Evolutionary conservation across 2,113 vertebrate genomes (phyloP).

Genomic region (Myotis davidii): DNA sequence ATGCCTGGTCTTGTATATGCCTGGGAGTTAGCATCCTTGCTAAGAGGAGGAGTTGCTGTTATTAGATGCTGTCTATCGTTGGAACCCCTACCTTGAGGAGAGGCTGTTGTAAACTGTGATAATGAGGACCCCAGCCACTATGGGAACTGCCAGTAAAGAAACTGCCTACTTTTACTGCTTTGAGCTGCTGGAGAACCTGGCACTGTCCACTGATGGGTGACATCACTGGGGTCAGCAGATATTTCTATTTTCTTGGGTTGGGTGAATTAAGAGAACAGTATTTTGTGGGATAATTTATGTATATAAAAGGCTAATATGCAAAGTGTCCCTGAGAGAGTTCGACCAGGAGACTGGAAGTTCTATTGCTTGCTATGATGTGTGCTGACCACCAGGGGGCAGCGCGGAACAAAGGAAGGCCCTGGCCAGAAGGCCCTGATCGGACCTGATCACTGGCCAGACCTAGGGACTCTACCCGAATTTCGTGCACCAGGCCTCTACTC

Average conservation of each 20-base stretch:
- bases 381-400: too few relatives aligned
- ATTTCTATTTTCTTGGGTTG: neutral
- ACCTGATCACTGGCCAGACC: too few relatives aligned
- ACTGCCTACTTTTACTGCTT: neutral
- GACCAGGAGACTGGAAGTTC: too few relatives aligned
- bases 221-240: neutral
- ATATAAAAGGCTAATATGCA: too few relatives aligned
- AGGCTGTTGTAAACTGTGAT: neutral
- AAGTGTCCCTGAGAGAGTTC: too few relatives aligned
- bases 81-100: neutral
- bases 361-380: too few relatives aligned
- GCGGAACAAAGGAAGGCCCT: too few relatives aligned
- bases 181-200: neutral
- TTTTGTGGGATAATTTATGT: neutral
- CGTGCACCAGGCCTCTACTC: too few relatives aligned
- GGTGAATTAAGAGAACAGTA: neutral
- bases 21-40: neutral
- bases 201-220: neutral
- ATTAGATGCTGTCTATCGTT: neutral
- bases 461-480: too few relatives aligned
- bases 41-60: neutral
- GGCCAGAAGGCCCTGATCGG: too few relatives aligned
- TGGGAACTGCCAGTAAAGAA: neutral
- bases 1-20: neutral
- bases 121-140: neutral